Base-by-base conservation (phyloP, 2,113 vertebrate species). In the Podarcis muralis region DNA sequence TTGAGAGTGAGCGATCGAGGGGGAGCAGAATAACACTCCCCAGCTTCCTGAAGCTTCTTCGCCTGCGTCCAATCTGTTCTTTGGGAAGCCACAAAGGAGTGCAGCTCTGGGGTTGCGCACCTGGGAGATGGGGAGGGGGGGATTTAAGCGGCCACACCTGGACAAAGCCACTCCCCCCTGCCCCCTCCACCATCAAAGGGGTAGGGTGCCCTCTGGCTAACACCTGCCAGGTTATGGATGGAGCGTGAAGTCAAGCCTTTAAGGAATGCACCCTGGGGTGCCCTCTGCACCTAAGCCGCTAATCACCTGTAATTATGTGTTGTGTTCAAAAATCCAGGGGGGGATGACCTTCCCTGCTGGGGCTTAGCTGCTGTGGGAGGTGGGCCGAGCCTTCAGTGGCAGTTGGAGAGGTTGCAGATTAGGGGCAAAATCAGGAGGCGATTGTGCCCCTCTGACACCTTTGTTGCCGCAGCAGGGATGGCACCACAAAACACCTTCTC, bases 231-330 rank as follows among this genome's bases (percentile, higher is more conserved):
- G 57, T 80, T 68, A 87, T 43, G 74, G 85, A 89, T 82, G 68
- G 40, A 85, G 77, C 25, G 48, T 76, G 69, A 20, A 57, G 68
- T 66, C 69, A 88, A 85, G 81, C 84, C 37, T 35, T 23, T 43
- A 25, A 92, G 78, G 88, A 87, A 90, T 90, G 91, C 32, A 62
- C 37, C 43, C 66, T 40, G 16, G 12, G 69, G 37, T 59, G 71
- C 87, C 84, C 80, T 37, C 16, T 81, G 86, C 80, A 53, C 59
- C 81, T 75, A 69, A 89, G 85, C 48, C 68, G n/a, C 57, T 79
- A 92, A 92, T 92, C 82, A 75, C 81, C 82, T 83, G 80, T 92
- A 87, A 89, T 89, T 89, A 89, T 80, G 85, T 87, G 81, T 62
- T 84, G 79, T 72, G 77, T 30, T 40, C 22, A 77, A 59, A 89